Base-by-base conservation (phyloP, 2,888 invertebrate species). In the Caenorhabditis drosophilae region DNA sequence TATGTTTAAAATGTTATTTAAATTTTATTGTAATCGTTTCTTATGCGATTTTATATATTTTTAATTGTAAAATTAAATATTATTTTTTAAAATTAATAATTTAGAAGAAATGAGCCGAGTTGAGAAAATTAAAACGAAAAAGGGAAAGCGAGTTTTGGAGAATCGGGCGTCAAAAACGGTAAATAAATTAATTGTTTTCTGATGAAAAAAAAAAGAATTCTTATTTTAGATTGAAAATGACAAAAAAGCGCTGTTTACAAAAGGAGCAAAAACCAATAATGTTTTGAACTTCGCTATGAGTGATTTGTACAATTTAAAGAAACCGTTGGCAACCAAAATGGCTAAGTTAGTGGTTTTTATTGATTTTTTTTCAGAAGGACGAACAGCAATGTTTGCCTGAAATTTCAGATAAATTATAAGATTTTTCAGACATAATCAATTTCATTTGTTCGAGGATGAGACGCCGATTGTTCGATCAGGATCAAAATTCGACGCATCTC, bases 391-490 rank as follows among this genome's bases (percentile, higher is more conserved):
- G 12, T 42, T 42, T 22, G 22, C 7, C 42, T 20, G 9, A 11
- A 11, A 16, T 11, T 40, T 40, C 9, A 40, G 6, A 16, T 40
- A 11, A 11, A 11, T 16, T 6, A 31, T 36, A 9, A 9, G 4
- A 38, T 34, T 31, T 66, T 80, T 57, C 50, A 80, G 81, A 49
- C 70, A 75, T 31, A 82, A 82, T 87, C 92, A 92, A 70, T 89
- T 93, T 64, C 88, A 92, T 18, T 92, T 96, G 0, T 96, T 98
- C 85, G 97, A 97, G 86, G 91, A 96, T 86, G 87, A 89, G 0
- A 89, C 90, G 0, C 89, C 91, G 3, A 86, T 97, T 69, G 92
- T 92, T 85, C 76, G 71, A 9, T 48, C 51, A 16, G 67, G 67
- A 38, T 47, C 89, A 78, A 95, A 93, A 85, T 89, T 90, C 83